Percentiles rank a stretch among this genome's conserved stretches.
These are phyloP conservation scores for Carassius carassius DNA, from an alignment of 2,113 vertebrate species.

Conservation along the genomic window DNA sequence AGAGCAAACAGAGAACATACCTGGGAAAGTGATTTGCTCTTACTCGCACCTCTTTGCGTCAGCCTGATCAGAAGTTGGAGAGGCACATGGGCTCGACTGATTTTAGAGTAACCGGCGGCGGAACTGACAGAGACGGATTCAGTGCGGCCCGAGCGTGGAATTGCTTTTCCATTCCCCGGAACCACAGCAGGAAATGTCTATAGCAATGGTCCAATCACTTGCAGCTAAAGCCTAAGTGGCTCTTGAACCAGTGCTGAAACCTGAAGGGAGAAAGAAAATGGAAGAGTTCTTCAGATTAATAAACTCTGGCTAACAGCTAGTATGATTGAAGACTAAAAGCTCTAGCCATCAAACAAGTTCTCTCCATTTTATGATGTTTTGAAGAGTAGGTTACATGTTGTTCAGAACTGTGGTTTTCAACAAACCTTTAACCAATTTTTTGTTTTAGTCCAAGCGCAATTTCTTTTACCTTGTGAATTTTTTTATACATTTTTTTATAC, in stretches of 20 bases:
- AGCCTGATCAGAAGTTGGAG: slow-evolving; percentile 52
- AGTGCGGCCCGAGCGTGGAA: slow-evolving; percentile 76
- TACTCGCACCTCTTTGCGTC: background rate
- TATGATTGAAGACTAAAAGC: background rate
- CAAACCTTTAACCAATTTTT: background rate
- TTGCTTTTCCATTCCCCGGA: slow-evolving; percentile 78
- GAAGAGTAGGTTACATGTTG: background rate
- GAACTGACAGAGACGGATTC: slow-evolving; percentile 80
- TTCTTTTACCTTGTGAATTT: background rate
- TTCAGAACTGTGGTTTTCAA: background rate
- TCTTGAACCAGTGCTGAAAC: slow-evolving; percentile 20
- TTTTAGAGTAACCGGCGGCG: slow-evolving; percentile 76
- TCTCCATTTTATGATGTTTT: background rate
- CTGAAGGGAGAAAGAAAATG: slow-evolving; percentile 26
- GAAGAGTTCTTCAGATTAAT: slow-evolving; percentile 44
- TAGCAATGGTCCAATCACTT: slow-evolving; percentile 71
- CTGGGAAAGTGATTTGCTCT: slow-evolving; percentile 8
- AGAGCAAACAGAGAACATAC: slow-evolving; percentile 11
- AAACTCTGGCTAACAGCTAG: slow-evolving; percentile 14
- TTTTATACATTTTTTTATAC: too few relatives aligned
- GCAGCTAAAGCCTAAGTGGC: slow-evolving; percentile 16
- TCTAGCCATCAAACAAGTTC: background rate
- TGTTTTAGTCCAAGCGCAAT: background rate
- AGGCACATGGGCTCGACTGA: slow-evolving; percentile 55
- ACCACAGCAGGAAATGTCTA: slow-evolving; percentile 72